Evolutionary conservation across 2,113 vertebrate species (phyloP).

Genomic region (Anoplopoma fimbria): DNA sequence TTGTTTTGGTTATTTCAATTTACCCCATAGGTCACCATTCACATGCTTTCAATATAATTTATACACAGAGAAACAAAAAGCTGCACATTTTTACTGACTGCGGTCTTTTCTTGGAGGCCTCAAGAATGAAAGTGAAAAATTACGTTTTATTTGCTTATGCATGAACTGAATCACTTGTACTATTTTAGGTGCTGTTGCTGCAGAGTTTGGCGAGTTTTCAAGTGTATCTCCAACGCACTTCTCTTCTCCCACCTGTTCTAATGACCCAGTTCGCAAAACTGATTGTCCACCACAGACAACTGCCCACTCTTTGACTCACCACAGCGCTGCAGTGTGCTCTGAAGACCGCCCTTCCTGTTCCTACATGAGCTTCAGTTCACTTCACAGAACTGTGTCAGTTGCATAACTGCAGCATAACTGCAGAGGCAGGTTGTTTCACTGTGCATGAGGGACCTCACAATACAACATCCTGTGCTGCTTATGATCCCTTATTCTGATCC

Average conservation of each 20-base stretch:
- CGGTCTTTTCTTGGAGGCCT: not conserved
- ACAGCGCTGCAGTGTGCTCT: constrained; percentile 16
- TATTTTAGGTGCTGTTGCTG: constrained; percentile 45
- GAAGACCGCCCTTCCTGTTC: constrained; percentile 1
- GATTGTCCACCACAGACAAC: constrained; percentile 20
- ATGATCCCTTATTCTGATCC: constrained; percentile 5
- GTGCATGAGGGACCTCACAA: constrained; percentile 41
- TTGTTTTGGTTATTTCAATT: not conserved
- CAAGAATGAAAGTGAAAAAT: constrained; percentile 22
- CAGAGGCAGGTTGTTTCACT: constrained; percentile 55
- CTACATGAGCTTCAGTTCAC: constrained; percentile 34
- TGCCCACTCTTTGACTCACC: constrained; percentile 47
- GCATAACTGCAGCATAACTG: constrained; percentile 61
- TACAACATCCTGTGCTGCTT: constrained; percentile 18
- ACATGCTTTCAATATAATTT: not conserved
- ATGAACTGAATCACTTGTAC: constrained; percentile 28
- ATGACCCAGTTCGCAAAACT: constrained; percentile 53
- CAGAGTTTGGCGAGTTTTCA: not conserved
- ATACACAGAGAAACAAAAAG: not conserved
- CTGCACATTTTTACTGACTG: not conserved
- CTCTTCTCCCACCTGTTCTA: constrained; percentile 34
- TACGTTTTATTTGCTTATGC: constrained; percentile 48
- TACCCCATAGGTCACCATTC: not conserved
- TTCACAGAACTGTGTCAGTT: constrained; percentile 68
- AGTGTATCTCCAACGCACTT: not conserved